Conservation (phyloP, 2,113 vertebrate genomes). For the Protomyctophum bolini region DNA sequence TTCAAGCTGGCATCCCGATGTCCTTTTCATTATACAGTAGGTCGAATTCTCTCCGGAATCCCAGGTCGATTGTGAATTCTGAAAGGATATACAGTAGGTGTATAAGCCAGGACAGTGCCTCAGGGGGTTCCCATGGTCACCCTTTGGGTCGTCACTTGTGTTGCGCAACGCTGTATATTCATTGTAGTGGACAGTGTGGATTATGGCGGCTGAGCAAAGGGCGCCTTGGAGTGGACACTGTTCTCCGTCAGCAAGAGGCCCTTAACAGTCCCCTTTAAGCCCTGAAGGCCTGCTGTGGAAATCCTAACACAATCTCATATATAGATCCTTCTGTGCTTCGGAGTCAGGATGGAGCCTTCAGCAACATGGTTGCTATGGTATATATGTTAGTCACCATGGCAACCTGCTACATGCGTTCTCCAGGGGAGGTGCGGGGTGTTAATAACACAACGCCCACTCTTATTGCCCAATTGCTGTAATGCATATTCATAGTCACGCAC, state of each 20-base stretch:
- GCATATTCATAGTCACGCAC: slow-evolving; percentile 72
- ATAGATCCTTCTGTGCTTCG: slow-evolving; percentile 53
- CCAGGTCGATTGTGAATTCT: too few species aligned
- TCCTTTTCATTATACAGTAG: too few species aligned
- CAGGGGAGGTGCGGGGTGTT: slow-evolving; percentile 28
- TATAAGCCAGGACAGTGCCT: too few species aligned
- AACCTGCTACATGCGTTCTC: slow-evolving; percentile 51
- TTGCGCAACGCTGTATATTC: too few species aligned
- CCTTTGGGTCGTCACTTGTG: background rate
- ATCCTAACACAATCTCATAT: slow-evolving; percentile 13
- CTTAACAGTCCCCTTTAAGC: background rate
- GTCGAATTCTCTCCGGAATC: too few species aligned
- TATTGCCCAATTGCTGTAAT: slow-evolving; percentile 56
- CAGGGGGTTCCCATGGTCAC: background rate
- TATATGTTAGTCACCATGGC: slow-evolving; percentile 49
- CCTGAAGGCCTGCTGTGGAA: slow-evolving; percentile 32
- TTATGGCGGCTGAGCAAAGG: too few species aligned
- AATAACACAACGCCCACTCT: slow-evolving; percentile 61
- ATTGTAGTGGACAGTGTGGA: background rate
- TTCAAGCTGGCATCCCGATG: too few species aligned
- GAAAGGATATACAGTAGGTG: too few species aligned
- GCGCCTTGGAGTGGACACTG: too few species aligned
- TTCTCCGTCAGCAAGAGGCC: too few species aligned
- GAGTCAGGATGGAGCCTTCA: slow-evolving; percentile 41
- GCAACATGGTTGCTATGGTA: slow-evolving; percentile 61